Evolutionary conservation across 2,797 vertebrate genomes (phyloP), one percentile per base, ranked within the genome.

Genomic region (Myotis myotis): DNA sequence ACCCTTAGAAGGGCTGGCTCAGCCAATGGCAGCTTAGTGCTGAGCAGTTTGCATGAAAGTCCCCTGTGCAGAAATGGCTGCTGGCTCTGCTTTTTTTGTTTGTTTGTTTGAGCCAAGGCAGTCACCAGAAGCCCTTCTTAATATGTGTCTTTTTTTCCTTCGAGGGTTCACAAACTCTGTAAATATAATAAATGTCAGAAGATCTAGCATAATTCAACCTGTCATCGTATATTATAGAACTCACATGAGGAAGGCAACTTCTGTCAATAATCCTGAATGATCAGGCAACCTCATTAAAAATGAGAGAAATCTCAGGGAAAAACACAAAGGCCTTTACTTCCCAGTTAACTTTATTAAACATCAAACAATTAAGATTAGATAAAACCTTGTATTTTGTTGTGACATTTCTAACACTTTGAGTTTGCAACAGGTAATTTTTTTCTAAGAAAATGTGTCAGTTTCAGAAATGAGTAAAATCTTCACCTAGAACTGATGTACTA

Each of bases 341-440:
- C 60, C 64, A 49, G 60, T 66, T 30, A 82, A 82, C 41, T 47
- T 82, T 20, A 66, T 82, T 88, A 81, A 78, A 66, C 53, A 89
- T 89, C 22, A 89, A 47, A 75, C 79, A 62, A 85, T 82, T 49
- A 15, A 78, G 38, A 53, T 70, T 41, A 71, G 30, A 38, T 75
- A 71, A 87, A 83, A 70, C 93, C 44, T 94, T 89, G 8, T 68
- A 75, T 89, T 89, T 89, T 95, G 68, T 16, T 70, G 25, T 51
- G 12, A 47, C 25, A 80, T 91, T 95, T 84, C 76, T 72, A 91
- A 68, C 28, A 71, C 92, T 72, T 72, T 87, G 22, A 71, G 30
- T 66, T 78, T 79, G 38, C 53, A 51, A 66, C 9, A 93, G 51
- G 36, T 91, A 76, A n/a, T 57, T 64, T 44, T 71, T 78, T 68